Percentiles rank a stretch among this genome's conserved stretches.
These are phyloP conservation scores for Piaya cayana DNA, from an alignment of 2,113 vertebrate genomes.

Conservation along the genomic window DNA sequence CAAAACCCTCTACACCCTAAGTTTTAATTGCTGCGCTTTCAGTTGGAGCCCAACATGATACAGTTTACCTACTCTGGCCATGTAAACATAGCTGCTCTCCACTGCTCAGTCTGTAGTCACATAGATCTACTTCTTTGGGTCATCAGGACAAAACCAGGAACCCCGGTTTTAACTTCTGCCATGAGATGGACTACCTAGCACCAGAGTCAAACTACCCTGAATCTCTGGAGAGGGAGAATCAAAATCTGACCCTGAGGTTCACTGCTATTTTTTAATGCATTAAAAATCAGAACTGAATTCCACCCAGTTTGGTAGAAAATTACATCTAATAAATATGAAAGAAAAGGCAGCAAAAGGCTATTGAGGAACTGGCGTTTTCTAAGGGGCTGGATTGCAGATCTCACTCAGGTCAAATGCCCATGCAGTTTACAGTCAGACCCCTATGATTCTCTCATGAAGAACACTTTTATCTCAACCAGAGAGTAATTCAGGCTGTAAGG, in stretches of 20 bases:
- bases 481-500: not conserved
- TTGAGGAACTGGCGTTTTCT: not conserved
- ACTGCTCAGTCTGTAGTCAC: not conserved
- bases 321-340: not conserved
- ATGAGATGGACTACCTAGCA: not conserved
- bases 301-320: not conserved
- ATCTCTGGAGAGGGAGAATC: not conserved
- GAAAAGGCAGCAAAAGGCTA: not conserved
- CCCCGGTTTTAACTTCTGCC: not conserved
- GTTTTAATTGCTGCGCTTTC: not conserved
- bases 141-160: not conserved
- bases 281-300: not conserved
- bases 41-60: not conserved
- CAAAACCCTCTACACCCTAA: not conserved
- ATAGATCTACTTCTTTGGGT: not conserved
- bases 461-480: not conserved
- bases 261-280: not conserved
- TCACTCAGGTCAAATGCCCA: not conserved
- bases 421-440: not conserved
- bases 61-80: not conserved
- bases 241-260: not conserved
- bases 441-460: not conserved
- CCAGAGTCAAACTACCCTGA: not conserved
- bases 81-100: not conserved
- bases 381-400: not conserved